Percentiles rank a stretch among this genome's conserved stretches.
These are phyloP conservation scores for Cydia splendana DNA, from an alignment of 1,140 invertebrate genomes.

Conservation along the genomic window DNA sequence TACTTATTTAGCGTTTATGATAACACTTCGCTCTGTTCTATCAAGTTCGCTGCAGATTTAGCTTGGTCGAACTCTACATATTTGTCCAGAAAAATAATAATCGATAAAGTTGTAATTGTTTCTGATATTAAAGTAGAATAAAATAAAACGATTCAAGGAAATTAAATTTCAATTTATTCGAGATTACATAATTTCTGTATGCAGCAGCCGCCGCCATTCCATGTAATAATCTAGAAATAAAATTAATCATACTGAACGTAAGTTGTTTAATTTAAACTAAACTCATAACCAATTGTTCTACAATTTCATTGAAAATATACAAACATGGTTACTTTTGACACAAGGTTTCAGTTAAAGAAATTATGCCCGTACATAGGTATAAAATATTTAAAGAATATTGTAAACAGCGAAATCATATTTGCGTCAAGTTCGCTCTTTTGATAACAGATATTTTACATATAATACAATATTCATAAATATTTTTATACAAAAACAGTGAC, in stretches of 20 bases:
- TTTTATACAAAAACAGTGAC: neutral
- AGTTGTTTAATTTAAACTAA: conserved; percentile 22
- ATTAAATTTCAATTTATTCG: conserved; percentile 63
- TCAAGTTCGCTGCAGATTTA: no score
- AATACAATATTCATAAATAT: conserved; percentile 20
- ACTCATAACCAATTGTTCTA: conserved; percentile 27
- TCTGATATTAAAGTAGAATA: neutral
- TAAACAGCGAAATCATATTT: neutral
- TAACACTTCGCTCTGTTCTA: no score
- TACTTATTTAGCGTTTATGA: no score
- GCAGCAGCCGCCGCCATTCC: conserved; percentile 35
- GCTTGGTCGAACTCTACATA: no score
- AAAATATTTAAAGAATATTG: conserved; percentile 37
- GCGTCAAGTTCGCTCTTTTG: neutral
- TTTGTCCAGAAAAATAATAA: no score
- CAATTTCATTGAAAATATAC: conserved; percentile 24
- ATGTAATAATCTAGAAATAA: conserved; percentile 38
- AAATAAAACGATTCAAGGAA: conserved; percentile 51
- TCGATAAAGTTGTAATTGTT: neutral
- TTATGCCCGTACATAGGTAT: conserved; percentile 32
- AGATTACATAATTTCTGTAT: conserved; percentile 63
- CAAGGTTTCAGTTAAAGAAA: neutral
- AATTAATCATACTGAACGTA: conserved; percentile 32
- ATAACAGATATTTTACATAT: neutral
- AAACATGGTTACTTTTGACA: conserved; percentile 21